Evolutionary conservation across 2,888 invertebrate species (phyloP).

Genomic region (Drosophila sordidula): DNA sequence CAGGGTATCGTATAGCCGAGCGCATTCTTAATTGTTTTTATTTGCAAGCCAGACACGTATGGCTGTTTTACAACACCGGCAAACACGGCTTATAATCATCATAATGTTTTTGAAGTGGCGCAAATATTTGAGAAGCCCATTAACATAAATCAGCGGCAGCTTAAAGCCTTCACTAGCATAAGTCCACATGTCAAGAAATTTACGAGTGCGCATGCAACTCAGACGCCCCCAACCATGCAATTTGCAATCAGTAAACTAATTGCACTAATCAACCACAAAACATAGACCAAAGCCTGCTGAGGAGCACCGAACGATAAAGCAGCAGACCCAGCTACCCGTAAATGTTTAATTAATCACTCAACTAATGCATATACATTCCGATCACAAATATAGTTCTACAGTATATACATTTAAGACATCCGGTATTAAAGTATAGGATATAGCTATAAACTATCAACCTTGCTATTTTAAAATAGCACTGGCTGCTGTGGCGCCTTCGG

Average conservation of each 20-base stretch:
- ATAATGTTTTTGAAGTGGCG: conserved; percentile 64
- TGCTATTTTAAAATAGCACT: no score
- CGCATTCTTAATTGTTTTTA: conserved; percentile 9
- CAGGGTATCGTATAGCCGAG: background rate
- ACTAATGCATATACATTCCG: conserved; percentile 13
- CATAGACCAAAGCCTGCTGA: conserved; percentile 15
- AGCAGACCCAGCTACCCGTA: conserved; percentile 1
- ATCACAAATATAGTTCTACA: no score
- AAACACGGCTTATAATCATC: conserved; percentile 75
- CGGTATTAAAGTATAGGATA: no score
- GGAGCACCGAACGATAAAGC: conserved; percentile 9
- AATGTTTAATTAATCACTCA: conserved; percentile 34
- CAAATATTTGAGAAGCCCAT: conserved; percentile 69
- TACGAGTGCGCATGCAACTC: conserved; percentile 22
- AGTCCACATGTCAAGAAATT: conserved; percentile 38
- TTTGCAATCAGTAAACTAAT: conserved; percentile 58
- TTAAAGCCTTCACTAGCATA: conserved; percentile 41
- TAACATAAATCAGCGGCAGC: conserved; percentile 69
- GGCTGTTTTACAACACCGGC: conserved; percentile 67
- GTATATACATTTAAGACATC: no score
- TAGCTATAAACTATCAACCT: no score
- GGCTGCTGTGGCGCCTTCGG: no score
- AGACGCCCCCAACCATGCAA: conserved; percentile 17
- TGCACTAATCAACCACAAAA: conserved; percentile 50
- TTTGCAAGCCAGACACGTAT: conserved; percentile 67